Evolutionary conservation across 1,140 invertebrate genomes (phyloP), one percentile per base, ranked within the genome.

Genomic region (Paraescarpia echinospica): DNA sequence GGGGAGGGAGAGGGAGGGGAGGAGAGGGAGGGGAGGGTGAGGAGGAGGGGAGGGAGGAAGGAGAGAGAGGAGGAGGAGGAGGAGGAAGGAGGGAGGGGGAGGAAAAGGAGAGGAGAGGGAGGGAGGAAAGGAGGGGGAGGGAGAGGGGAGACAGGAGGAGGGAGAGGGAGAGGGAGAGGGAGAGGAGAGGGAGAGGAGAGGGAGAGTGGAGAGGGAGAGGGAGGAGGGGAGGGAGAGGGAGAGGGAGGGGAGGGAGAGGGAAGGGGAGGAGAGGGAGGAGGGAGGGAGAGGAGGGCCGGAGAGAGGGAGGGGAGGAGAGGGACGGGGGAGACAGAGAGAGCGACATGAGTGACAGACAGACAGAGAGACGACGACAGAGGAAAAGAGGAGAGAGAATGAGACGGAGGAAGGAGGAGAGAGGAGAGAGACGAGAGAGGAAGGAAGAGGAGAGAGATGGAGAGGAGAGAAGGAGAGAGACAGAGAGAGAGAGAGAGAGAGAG

Each of bases 401-500:
- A 41, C 4, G 41, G 41, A 41, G 41, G 12, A 41, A 41, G 4
- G 4, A 41, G 88, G 4, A 34, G 4, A 89, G 4, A 5, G 14
- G 4, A 89, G 4, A 89, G 4, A 34, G 4, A 89, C 4, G 89
- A 34, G 89, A 89, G 89, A 89, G 89, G 14, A 14, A 89, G 89
- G 4, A 14, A 89, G 89, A 33, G 89, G n/a, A n/a, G 4, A 41
- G 4, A 41, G 4, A 41, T 41, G 12, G 4, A 41, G 4, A 41
- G 88, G 4, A 34, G 4, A 89, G 4, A 89, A 5, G 14, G 4
- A 89, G 4, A 89, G 4, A 34, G 4, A 89, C 4, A 89, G 89
- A 34, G 89, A 89, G 89, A 89, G 89, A 89, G 89, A 89, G 89
- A 4, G 89, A 89, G 89, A 33, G 89, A 89, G 89, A 34, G 89